Conservation (phyloP, 2,113 vertebrate species). For the Limnothrissa miodon region DNA sequence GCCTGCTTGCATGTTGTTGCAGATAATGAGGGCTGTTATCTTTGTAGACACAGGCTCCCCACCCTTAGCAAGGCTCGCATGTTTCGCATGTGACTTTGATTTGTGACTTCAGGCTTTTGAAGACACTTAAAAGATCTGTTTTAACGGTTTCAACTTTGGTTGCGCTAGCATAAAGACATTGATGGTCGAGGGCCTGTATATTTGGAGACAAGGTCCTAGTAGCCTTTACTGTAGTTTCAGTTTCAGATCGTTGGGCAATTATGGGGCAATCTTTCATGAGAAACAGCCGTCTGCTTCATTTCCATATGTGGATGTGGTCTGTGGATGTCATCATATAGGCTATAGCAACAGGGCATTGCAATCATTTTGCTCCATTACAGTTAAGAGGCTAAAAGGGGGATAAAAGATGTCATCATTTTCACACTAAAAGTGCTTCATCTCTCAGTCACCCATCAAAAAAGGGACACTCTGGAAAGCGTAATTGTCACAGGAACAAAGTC, state of each 20-base stretch:
- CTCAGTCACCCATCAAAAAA: not conserved
- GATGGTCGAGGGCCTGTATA: not conserved
- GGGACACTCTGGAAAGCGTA: not conserved
- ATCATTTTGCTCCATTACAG: not conserved
- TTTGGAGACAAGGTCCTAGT: not conserved
- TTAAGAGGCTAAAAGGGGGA: not conserved
- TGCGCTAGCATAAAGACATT: not conserved
- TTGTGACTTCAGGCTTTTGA: constrained; percentile 47
- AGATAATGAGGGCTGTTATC: constrained; percentile 30
- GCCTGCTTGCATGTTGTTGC: constrained; percentile 18
- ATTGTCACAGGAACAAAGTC: not conserved
- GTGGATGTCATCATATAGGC: not conserved
- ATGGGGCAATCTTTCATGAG: not conserved
- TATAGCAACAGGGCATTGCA: not conserved
- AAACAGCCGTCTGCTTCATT: not conserved
- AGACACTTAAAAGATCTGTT: constrained; percentile 28
- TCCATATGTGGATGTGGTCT: not conserved
- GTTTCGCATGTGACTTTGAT: constrained; percentile 38
- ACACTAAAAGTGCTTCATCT: not conserved
- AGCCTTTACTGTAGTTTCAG: not conserved
- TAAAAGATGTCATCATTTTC: not conserved
- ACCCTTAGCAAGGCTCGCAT: constrained; percentile 30
- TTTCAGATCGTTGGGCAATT: not conserved
- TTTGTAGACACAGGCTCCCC: constrained; percentile 23
- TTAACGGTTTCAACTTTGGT: constrained; percentile 16